A percentile compares a stretch with the other conserved stretches of the same genome.
These are phyloP conservation scores for Ostrea edulis DNA, from an alignment of 1,140 invertebrate genomes.

Conservation along the genomic window DNA sequence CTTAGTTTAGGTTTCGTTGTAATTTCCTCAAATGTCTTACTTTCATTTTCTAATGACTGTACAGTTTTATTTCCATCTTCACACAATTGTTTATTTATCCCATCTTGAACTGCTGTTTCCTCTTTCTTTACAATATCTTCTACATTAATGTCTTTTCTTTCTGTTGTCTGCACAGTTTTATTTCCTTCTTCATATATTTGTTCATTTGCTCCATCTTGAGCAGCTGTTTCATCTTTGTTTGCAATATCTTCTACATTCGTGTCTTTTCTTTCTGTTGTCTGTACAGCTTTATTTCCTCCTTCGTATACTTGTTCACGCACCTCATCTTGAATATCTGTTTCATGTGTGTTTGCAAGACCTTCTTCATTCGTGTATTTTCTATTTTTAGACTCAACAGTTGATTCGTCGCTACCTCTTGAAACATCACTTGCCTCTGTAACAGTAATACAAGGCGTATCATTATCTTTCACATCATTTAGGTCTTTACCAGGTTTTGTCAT, in stretches of 20 bases:
- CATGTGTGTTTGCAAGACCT: neutral
- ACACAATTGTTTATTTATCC: neutral
- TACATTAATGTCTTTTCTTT: neutral
- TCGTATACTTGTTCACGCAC: neutral
- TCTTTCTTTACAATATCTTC: neutral
- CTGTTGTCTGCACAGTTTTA: neutral
- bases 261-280: neutral
- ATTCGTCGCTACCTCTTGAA: neutral
- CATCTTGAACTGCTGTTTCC: neutral
- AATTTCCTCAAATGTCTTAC: neutral
- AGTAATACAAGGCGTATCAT: neutral
- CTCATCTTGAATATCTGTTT: neutral
- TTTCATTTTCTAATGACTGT: neutral
- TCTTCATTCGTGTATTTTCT: neutral
- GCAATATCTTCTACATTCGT: neutral
- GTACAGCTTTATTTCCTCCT: neutral
- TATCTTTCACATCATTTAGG: neutral
- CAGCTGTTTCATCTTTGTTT: neutral
- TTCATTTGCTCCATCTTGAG: neutral
- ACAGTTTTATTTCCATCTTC: neutral
- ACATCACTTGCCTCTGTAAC: neutral
- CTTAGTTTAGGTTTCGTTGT: neutral
- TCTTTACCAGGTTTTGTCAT: neutral
- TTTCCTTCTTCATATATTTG: neutral
- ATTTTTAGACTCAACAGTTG: neutral